Conservation (phyloP, 2,888 invertebrate species). For the Synergus itoensis region DNA sequence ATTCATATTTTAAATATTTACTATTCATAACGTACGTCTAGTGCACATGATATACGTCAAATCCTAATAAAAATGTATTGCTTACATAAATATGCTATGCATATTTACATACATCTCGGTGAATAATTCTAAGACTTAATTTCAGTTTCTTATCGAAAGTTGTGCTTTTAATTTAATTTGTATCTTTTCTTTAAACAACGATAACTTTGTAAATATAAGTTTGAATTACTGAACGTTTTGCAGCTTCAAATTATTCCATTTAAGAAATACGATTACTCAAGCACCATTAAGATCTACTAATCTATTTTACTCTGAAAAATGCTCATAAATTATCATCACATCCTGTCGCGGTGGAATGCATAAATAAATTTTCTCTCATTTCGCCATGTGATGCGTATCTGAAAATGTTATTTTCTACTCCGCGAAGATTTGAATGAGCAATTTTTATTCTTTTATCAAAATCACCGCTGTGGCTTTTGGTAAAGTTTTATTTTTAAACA, state of each 20-base stretch:
- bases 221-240: neutral
- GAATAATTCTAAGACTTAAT: too few species aligned
- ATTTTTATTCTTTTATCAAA: neutral
- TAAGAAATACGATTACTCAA: constrained; percentile 5
- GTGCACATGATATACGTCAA: neutral
- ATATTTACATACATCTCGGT: too few species aligned
- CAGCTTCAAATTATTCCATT: neutral
- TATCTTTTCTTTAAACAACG: too few species aligned
- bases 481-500: neutral
- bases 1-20: too few species aligned
- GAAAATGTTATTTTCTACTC: neutral
- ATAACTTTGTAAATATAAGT: neutral
- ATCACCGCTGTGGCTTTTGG: neutral
- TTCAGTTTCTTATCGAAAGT: too few species aligned
- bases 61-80: neutral
- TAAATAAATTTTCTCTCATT: constrained; percentile 21
- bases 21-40: neutral
- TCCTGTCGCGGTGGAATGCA: constrained; percentile 18
- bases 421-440: neutral
- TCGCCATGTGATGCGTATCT: neutral
- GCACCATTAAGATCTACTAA: constrained; percentile 5
- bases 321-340: constrained; percentile 17
- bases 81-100: neutral
- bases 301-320: neutral
- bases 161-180: too few species aligned